Percentiles rank a stretch among this genome's conserved stretches.
Evolutionary conservation across 2,797 vertebrate genomes (phyloP).

Genomic region (Protonibea diacanthus): DNA sequence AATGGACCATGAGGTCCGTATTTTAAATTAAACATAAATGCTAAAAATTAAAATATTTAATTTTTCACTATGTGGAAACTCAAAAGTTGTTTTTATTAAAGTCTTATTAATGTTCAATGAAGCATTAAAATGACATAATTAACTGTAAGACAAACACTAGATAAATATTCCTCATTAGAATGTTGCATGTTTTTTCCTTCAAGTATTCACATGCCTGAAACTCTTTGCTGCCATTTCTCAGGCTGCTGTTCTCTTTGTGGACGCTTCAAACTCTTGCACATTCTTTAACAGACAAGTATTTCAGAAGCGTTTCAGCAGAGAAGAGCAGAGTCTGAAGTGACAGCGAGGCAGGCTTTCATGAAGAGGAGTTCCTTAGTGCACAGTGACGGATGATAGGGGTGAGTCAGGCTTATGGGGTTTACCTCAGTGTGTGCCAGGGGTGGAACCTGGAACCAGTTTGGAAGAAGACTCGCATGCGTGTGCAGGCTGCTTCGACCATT

Average conservation of each 20-base stretch:
- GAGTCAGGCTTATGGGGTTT: slow-evolving; percentile 52
- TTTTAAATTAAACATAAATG: not conserved
- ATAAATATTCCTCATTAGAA: not conserved
- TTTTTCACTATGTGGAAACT: not conserved
- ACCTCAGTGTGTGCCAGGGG: slow-evolving; percentile 54
- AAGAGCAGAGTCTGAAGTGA: slow-evolving; percentile 15
- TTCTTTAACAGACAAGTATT: slow-evolving; percentile 10
- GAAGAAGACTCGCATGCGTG: slow-evolving; percentile 45
- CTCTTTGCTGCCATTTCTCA: not conserved
- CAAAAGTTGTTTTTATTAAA: slow-evolving; percentile 5
- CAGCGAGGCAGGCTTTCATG: slow-evolving; percentile 25
- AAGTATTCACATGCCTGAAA: not conserved
- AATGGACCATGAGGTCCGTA: not conserved
- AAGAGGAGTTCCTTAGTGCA: slow-evolving; percentile 23
- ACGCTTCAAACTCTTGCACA: not conserved
- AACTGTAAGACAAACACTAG: not conserved
- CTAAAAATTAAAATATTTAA: not conserved
- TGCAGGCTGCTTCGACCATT: slow-evolving; percentile 58
- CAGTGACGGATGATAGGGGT: slow-evolving; percentile 13
- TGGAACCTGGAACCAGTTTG: slow-evolving; percentile 66
- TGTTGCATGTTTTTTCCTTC: not conserved
- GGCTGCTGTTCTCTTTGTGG: not conserved
- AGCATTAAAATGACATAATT: slow-evolving; percentile 8
- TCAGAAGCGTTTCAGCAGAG: not conserved
- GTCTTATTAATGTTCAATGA: not conserved